These are phyloP conservation scores for Pseudochirops cupreus DNA, from an alignment of 2,797 vertebrate genomes.

Conservation along the genomic window DNA sequence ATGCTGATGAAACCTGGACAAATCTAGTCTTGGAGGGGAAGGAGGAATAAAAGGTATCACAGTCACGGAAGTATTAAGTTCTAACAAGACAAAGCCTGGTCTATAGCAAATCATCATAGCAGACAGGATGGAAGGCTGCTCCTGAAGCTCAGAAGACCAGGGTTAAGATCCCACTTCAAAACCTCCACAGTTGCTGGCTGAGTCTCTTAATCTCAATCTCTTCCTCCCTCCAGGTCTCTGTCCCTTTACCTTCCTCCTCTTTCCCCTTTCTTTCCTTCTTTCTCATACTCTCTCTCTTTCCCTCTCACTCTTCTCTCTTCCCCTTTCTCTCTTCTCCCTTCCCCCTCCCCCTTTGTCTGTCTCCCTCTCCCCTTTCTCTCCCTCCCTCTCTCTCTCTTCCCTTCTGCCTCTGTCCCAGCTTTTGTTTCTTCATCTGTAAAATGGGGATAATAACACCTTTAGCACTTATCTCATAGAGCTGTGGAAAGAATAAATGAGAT, in stretches of 20 bases:
- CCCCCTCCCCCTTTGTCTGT: neutral
- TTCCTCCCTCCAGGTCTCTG: neutral
- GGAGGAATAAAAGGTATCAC: constrained; percentile 14
- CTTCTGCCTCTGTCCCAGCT: neutral
- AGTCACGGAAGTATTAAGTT: neutral
- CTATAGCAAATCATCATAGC: neutral
- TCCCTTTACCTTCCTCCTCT: neutral
- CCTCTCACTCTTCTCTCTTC: neutral
- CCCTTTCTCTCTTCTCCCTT: too few relatives aligned
- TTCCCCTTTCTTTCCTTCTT: neutral
- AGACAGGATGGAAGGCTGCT: neutral
- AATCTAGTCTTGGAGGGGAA: constrained; percentile 18
- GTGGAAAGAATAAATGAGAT: neutral
- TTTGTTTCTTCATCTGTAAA: neutral
- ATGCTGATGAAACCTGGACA: constrained; percentile 23
- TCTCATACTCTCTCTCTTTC: neutral
- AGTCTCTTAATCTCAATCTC: neutral
- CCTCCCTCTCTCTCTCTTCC: too few relatives aligned
- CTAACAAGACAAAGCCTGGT: neutral
- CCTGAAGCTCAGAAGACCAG: neutral
- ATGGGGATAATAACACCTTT: neutral
- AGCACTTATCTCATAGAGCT: neutral
- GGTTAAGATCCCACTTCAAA: neutral
- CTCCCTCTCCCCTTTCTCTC: neutral
- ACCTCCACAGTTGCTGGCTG: neutral